phyloP scores from a whole-genome alignment of 2,113 vertebrate genomes.

The Myocastor coypus region DNA sequence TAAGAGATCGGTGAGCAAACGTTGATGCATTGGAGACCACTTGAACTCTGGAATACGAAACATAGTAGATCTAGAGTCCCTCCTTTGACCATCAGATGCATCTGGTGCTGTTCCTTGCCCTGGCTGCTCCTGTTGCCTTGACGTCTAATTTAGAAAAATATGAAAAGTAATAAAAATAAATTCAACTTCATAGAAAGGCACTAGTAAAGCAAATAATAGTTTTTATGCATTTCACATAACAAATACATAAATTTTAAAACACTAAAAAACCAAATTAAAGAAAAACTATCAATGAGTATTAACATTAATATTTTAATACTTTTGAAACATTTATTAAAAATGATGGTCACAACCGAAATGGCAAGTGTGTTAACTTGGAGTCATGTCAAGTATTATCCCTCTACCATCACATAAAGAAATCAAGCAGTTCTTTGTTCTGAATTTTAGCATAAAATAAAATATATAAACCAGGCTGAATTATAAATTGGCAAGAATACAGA shows the following conservation, averaged over 20 bases:
- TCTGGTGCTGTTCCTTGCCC: constrained; percentile 71
- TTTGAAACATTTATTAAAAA: constrained; percentile 30
- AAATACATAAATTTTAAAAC: constrained; percentile 30
- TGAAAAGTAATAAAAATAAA: constrained; percentile 53
- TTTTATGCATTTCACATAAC: background rate
- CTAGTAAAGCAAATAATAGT: constrained; percentile 14
- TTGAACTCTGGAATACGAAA: constrained; percentile 98
- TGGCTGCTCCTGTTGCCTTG: constrained; percentile 84
- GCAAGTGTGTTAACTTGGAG: background rate
- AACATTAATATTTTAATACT: constrained; percentile 22
- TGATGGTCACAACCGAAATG: background rate
- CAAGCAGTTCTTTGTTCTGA: constrained; percentile 6
- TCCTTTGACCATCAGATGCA: constrained; percentile 84
- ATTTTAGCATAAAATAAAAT: constrained; percentile 37
- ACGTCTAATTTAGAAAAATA: constrained; percentile 78
- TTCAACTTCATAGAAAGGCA: constrained; percentile 46
- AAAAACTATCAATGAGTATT: constrained; percentile 6
- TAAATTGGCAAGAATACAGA: constrained; percentile 30
- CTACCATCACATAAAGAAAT: background rate
- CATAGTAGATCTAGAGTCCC: constrained; percentile 91
- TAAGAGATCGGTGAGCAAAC: constrained; percentile 96
- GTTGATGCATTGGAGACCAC: constrained; percentile 98
- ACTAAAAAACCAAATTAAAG: constrained; percentile 44
- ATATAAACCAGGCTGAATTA: background rate
- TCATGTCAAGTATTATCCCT: background rate